A percentile compares a stretch with the other conserved stretches of the same genome.
phyloP scores from a whole-genome alignment of 2,113 vertebrate species.

The Thalassoma bifasciatum region DNA sequence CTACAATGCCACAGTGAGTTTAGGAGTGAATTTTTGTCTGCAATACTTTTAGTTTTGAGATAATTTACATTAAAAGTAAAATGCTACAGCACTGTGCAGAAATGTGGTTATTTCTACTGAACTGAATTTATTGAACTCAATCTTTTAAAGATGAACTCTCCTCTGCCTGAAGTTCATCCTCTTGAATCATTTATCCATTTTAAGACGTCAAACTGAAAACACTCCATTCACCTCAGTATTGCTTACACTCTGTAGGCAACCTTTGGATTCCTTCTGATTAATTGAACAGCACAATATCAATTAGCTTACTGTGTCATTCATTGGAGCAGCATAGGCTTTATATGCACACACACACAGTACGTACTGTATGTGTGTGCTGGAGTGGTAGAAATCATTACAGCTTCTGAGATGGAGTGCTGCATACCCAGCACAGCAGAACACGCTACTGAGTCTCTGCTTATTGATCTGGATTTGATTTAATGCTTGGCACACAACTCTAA shows the following conservation, averaged over 20 bases:
- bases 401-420: conserved; percentile 47
- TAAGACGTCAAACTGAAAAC: conserved; percentile 31
- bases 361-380: conserved; percentile 5
- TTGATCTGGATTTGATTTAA: conserved; percentile 70
- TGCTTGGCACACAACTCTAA: conserved; percentile 51
- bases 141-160: conserved; percentile 17
- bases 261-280: conserved; percentile 46
- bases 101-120: conserved; percentile 34
- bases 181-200: conserved; percentile 55
- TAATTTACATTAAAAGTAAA: conserved; percentile 17
- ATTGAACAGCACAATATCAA: conserved; percentile 43
- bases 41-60: background rate
- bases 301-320: conserved; percentile 36
- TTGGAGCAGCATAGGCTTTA: background rate
- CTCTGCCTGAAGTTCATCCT: conserved; percentile 30
- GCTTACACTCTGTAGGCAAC: conserved; percentile 35
- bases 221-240: conserved; percentile 40
- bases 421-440: conserved; percentile 59
- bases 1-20: background rate
- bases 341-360: background rate
- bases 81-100: background rate
- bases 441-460: conserved; percentile 45
- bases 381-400: conserved; percentile 48
- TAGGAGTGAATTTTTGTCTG: background rate
- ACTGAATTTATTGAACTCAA: conserved; percentile 19